Conservation (phyloP, 2,888 invertebrate species). For the Rugalucina vietnamica region DNA sequence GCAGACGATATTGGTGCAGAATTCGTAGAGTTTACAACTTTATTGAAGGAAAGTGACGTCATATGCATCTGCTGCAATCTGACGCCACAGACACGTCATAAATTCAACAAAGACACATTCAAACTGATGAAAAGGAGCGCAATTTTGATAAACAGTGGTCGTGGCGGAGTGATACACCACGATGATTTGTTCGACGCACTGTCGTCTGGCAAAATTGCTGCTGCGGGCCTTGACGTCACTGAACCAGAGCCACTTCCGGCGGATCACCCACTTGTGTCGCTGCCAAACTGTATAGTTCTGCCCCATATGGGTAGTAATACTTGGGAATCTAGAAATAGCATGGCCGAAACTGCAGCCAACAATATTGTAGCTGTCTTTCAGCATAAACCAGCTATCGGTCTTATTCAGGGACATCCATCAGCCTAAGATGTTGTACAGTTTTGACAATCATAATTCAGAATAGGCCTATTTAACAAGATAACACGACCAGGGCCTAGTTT, state of each 20-base stretch:
- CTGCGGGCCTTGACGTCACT: conserved; percentile 95
- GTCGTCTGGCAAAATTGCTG: conserved; percentile 88
- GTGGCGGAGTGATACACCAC: conserved; percentile 89
- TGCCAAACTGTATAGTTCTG: conserved; percentile 92
- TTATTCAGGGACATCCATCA: conserved; percentile 18
- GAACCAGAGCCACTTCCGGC: conserved; percentile 94
- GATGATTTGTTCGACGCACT: conserved; percentile 91
- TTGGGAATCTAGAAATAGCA: conserved; percentile 89
- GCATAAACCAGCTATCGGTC: conserved; percentile 86
- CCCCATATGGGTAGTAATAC: conserved; percentile 96
- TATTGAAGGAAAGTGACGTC: conserved; percentile 92
- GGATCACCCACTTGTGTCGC: conserved; percentile 89
- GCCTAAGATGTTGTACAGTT: background rate
- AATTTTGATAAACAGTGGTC: conserved; percentile 93
- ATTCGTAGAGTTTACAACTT: conserved; percentile 89
- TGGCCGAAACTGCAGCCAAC: conserved; percentile 90
- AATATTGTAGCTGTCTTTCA: conserved; percentile 91
- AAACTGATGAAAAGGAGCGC: conserved; percentile 93
- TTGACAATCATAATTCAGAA: background rate
- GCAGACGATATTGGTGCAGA: conserved; percentile 87
- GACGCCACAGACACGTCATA: conserved; percentile 90
- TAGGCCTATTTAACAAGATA: too few species aligned
- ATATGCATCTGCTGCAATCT: conserved; percentile 92
- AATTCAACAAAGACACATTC: conserved; percentile 92
- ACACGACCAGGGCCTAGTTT: too few species aligned